These are phyloP conservation scores for Cerastoderma edule DNA, from an alignment of 2,888 invertebrate genomes.

Conservation along the genomic window DNA sequence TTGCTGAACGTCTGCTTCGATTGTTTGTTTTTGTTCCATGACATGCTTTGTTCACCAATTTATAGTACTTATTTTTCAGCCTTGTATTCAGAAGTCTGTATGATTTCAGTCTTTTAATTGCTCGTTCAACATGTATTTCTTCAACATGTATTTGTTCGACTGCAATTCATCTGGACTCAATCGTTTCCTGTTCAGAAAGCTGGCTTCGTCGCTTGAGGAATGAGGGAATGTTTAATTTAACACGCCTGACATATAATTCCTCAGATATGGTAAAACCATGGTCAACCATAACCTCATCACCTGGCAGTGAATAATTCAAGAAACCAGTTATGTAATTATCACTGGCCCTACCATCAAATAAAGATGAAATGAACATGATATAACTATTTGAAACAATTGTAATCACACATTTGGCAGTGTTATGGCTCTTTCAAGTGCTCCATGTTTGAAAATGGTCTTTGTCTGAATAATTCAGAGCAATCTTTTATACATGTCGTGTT, in stretches of 20 bases:
- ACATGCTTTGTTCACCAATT: no score
- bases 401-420: slow-evolving; percentile 23
- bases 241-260: slow-evolving; percentile 12
- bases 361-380: slow-evolving; percentile 26
- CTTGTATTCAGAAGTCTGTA: slow-evolving; percentile 14
- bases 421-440: slow-evolving; percentile 25
- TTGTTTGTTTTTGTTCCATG: no score
- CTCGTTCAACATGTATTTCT: slow-evolving; percentile 44
- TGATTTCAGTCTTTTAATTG: slow-evolving; percentile 42
- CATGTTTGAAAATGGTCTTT: slow-evolving; percentile 31
- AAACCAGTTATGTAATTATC: slow-evolving; percentile 35
- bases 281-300: slow-evolving; percentile 20
- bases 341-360: slow-evolving; percentile 33
- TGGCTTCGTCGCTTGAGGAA: slow-evolving; percentile 17
- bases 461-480: slow-evolving; percentile 35
- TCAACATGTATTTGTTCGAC: slow-evolving; percentile 24
- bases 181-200: slow-evolving; percentile 16
- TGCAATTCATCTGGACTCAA: slow-evolving; percentile 11
- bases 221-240: slow-evolving; percentile 18
- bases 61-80: neutral
- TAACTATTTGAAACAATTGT: slow-evolving; percentile 32
- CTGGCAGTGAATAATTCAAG: slow-evolving; percentile 13
- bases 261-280: slow-evolving; percentile 6
- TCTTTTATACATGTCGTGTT: slow-evolving; percentile 44
- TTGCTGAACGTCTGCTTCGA: no score